Percentiles rank a stretch among this genome's conserved stretches.
phyloP scores from a whole-genome alignment of 2,888 invertebrate species.

The Timema cristinae region DNA sequence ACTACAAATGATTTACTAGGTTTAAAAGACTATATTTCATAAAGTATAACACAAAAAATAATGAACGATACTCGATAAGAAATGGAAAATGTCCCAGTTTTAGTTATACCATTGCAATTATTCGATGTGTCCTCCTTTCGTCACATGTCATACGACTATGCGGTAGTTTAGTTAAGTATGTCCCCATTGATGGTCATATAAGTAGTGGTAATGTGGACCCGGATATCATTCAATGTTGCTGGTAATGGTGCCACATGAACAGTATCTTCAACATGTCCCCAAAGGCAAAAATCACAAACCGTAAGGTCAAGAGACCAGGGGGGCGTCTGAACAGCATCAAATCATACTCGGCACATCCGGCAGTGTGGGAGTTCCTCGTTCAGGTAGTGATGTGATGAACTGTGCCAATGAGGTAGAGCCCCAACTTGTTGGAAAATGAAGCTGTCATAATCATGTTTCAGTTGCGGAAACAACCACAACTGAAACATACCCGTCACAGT shows the following conservation, averaged over 20 bases:
- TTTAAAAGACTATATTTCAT: neutral
- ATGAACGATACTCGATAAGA: neutral
- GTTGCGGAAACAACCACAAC: too few relatives aligned
- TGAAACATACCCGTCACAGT: neutral
- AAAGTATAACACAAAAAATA: neutral
- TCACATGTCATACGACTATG: neutral
- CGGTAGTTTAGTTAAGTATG: neutral
- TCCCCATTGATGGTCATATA: neutral
- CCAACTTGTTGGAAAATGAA: neutral
- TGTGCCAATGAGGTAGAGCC: neutral
- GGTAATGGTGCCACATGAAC: neutral
- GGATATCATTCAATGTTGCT: neutral
- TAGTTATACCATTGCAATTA: neutral
- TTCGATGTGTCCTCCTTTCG: neutral
- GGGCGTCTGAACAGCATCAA: constrained; percentile 4
- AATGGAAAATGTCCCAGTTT: neutral
- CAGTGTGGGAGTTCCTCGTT: neutral
- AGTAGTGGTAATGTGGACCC: neutral
- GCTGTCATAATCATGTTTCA: neutral
- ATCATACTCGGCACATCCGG: neutral
- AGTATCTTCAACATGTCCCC: neutral
- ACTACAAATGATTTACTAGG: neutral
- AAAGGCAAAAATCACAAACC: neutral
- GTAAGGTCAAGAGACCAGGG: neutral
- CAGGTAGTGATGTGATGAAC: neutral